Base-by-base conservation (phyloP, 2,113 vertebrate species). In the Parus major region DNA sequence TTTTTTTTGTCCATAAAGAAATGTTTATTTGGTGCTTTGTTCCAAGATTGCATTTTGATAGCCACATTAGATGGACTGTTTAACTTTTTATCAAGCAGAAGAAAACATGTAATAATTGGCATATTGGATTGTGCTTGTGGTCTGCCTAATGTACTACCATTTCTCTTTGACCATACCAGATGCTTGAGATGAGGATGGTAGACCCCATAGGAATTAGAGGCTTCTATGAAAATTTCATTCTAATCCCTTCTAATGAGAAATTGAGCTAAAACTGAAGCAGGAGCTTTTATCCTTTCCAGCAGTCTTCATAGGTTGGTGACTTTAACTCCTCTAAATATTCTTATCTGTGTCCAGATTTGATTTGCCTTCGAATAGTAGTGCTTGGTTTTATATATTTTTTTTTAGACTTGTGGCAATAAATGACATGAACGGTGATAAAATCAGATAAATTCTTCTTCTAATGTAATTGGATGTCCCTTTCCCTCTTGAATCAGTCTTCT, bases 191-290 rank as follows among this genome's bases (percentile, higher is more conserved):
- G 53, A 95, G 55, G 89, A 85, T 85, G 73, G 72, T 85, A 87
- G 78, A 91, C 50, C 95, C 57, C 91, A 35, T 5, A 94, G 78
- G 92, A 95, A 95, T 95, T 93, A 91, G 81, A 91, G 66, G 55
- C 86, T 92, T 89, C 86, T 89, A 89, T 69, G 57, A 95, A 93
- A 95, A 92, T 95, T 95, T 96, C 65, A 53, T 93, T 93, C 86
- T 96, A 92, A 96, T 97, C 89, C 89, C 55, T 85, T 92, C 81
- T 96, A 96, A 92, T 95, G 94, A 97, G 94, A 96, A 97, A 92
- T 70, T 91, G 95, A 94, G 61, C 89, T 96, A 73, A 92, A 95
- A 91, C 36, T 89, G 84, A 95, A 85, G 53, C 57, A 92, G 66
- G 63, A 95, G 84, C 31, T 92, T 93, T 92, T 93, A 88, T 86